Percentiles rank a stretch among this genome's conserved stretches.
phyloP scores from a whole-genome alignment of 2,888 invertebrate species.

The Nasonovia ribisnigri region DNA sequence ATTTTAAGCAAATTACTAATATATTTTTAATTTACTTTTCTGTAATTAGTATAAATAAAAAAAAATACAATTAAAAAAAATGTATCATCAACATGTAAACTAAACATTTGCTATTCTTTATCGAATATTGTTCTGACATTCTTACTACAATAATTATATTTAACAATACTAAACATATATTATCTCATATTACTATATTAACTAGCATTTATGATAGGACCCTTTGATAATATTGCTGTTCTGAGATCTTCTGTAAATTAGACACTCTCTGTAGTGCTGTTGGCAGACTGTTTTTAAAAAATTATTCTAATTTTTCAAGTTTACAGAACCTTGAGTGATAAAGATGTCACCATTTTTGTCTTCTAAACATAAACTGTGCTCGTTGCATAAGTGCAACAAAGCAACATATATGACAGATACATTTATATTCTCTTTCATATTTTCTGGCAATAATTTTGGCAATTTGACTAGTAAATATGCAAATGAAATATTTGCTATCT shows the following conservation, averaged over 20 bases:
- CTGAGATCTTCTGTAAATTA: not conserved
- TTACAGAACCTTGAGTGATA: not conserved
- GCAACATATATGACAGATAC: slow-evolving; percentile 10
- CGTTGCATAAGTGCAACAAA: slow-evolving; percentile 26
- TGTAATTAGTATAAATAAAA: too few relatives aligned
- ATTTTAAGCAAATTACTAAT: not conserved
- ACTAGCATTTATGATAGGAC: too few relatives aligned
- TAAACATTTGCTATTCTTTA: too few relatives aligned
- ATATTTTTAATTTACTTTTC: too few relatives aligned
- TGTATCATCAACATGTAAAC: too few relatives aligned
- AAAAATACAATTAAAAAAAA: too few relatives aligned
- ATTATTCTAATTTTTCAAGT: not conserved
- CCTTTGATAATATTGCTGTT: not conserved
- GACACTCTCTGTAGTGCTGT: not conserved
- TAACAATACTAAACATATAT: not conserved
- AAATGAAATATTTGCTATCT: not conserved
- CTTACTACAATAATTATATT: not conserved
- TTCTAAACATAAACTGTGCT: not conserved
- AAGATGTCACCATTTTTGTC: not conserved
- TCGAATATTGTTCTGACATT: too few relatives aligned
- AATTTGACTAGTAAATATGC: not conserved
- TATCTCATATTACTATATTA: not conserved
- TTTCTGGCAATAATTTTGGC: not conserved
- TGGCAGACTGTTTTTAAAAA: not conserved
- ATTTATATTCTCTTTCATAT: not conserved